These are phyloP conservation scores for Nomada ferruginata DNA, from an alignment of 2,888 invertebrate genomes.

Conservation along the genomic window DNA sequence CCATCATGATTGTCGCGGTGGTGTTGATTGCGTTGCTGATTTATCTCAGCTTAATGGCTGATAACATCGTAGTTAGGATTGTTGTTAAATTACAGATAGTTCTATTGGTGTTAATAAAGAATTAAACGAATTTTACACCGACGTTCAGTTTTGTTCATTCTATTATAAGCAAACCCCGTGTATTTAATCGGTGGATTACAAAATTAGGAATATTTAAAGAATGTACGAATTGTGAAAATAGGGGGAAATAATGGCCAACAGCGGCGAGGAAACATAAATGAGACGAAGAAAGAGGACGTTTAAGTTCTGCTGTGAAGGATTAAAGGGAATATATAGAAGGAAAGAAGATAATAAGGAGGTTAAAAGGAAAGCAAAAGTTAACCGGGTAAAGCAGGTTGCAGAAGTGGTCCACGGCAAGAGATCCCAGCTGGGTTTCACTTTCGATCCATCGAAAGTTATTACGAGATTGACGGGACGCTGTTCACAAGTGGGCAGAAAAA, in stretches of 20 bases:
- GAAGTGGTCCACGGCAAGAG: conserved; percentile 11
- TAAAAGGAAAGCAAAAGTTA: conserved; percentile 26
- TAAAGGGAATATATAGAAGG: background rate
- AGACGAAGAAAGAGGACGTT: background rate
- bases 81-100: conserved; percentile 6
- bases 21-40: background rate
- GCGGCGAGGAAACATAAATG: background rate
- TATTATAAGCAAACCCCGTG: too few species aligned
- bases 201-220: too few species aligned
- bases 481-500: background rate
- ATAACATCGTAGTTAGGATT: background rate
- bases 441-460: conserved; percentile 55
- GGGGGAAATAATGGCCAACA: background rate
- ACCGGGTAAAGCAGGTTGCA: conserved; percentile 45
- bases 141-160: background rate
- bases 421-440: conserved; percentile 56
- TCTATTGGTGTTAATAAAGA: background rate
- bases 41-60: background rate
- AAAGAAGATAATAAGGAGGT: conserved; percentile 5
- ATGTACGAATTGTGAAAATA: background rate
- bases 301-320: background rate
- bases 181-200: too few species aligned
- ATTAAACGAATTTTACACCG: background rate
- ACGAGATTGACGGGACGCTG: background rate
- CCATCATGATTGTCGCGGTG: background rate